Evolutionary conservation across 2,113 vertebrate species (phyloP), one percentile per base, ranked within the genome.

Genomic region (Oophaga pumilio): DNA sequence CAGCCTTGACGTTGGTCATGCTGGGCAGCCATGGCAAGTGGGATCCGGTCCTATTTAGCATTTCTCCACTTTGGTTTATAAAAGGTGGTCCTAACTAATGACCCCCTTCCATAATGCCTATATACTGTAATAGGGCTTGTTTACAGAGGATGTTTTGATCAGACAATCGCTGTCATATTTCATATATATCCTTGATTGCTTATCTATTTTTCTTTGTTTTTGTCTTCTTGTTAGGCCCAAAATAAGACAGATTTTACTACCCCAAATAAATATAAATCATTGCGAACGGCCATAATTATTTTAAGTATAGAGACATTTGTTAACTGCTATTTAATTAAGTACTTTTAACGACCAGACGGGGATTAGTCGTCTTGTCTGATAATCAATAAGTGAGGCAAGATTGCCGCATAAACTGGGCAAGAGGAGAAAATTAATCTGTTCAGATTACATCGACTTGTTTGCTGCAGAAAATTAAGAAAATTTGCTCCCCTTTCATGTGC

Each of bases 261-360:
- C 26, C 43, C 33, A 1, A 7, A 9, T 87, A 90, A 84, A 93
- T 94, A 95, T 94, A 95, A 95, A 95, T 96, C 93, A 95, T 92
- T 93, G 92, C 92, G 93, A 95, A 93, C 92, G 93, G 93, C 91
- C 89, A 92, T 93, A 92, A 93, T 95, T 94, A 94, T 94, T 93
- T 94, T 92, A 90, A 43, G 92, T 91, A 92, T 93, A 93, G 94
- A 92, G 94, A 94, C 91, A 28, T 93, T 93, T 93, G 93, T 95
- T 97, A 97, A 97, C 95, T 97, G 96, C 95, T 94, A 96, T 98
- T 98, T 98, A 98, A 99, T 99, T 96, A 98, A 98, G 97, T 98
- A 96, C 95, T 95, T 94, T 95, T 97, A 98, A 99, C 97, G 96
- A 97, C 97, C 96, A 97, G 96, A 97, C 96, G 95, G 96, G 94